These are phyloP conservation scores for Dicycla oo DNA, from an alignment of 2,888 invertebrate genomes.

Conservation along the genomic window DNA sequence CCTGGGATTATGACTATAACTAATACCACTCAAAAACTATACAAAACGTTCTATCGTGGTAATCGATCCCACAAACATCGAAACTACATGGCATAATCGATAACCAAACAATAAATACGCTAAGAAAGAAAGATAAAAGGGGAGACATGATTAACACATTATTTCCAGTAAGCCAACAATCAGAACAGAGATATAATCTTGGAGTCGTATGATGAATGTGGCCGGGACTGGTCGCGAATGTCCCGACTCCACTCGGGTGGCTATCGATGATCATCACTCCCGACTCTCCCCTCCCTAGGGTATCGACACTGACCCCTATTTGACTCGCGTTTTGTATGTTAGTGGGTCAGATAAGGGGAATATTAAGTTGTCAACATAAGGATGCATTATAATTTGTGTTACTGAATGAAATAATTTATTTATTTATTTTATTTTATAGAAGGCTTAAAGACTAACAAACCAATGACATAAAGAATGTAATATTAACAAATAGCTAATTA, in stretches of 20 bases:
- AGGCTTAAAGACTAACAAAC: no score
- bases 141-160: slow-evolving; percentile 76
- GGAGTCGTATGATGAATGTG: slow-evolving; percentile 72
- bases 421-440: no score
- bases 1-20: not conserved
- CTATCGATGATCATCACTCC: slow-evolving; percentile 29
- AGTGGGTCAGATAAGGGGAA: slow-evolving; percentile 31
- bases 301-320: slow-evolving; percentile 47
- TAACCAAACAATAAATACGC: slow-evolving; percentile 20
- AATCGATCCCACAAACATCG: slow-evolving; percentile 15
- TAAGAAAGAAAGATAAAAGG: slow-evolving; percentile 60
- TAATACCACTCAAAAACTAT: not conserved
- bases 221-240: slow-evolving; percentile 4
- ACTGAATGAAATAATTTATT: not conserved
- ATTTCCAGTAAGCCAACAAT: slow-evolving; percentile 79
- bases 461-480: no score
- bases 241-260: slow-evolving; percentile 24
- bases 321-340: slow-evolving; percentile 36
- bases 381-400: not conserved
- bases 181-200: slow-evolving; percentile 78
- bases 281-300: slow-evolving; percentile 32
- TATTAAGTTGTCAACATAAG: slow-evolving; percentile 11
- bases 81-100: slow-evolving; percentile 18
- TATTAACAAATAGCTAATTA: no score
- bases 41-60: not conserved